Conservation (phyloP, 2,888 invertebrate species). For the Biston betularia region DNA sequence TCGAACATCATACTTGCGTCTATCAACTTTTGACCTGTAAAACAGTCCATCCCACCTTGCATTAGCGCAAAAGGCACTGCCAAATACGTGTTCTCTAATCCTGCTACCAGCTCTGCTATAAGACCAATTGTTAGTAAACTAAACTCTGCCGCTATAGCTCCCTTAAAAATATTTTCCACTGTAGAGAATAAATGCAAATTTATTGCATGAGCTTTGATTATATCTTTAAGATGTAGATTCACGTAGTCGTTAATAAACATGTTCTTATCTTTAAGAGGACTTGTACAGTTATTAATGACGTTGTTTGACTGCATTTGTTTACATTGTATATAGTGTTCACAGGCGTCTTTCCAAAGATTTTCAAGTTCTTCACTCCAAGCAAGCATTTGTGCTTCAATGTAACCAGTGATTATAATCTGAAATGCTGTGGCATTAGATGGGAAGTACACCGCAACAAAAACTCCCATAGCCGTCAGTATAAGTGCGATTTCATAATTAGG, state of each 20-base stretch:
- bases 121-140: constrained; percentile 53
- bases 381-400: constrained; percentile 62
- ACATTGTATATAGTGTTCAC: background rate
- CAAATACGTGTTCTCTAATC: constrained; percentile 61
- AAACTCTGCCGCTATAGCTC: constrained; percentile 2
- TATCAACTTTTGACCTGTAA: constrained; percentile 54
- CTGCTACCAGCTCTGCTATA: constrained; percentile 61
- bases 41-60: constrained; percentile 57
- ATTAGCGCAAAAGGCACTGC: constrained; percentile 59
- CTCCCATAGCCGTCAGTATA: background rate
- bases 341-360: background rate
- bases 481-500: constrained; percentile 57
- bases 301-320: background rate
- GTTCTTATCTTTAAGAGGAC: background rate
- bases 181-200: background rate
- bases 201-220: constrained; percentile 54
- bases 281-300: background rate
- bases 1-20: constrained; percentile 53
- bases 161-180: background rate
- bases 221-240: constrained; percentile 43
- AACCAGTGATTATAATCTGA: constrained; percentile 57
- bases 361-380: constrained; percentile 35
- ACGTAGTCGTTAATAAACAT: background rate
- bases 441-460: background rate
- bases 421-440: constrained; percentile 38